Base-by-base conservation (phyloP, 2,888 invertebrate species). In the Euplagia quadripunctaria region DNA sequence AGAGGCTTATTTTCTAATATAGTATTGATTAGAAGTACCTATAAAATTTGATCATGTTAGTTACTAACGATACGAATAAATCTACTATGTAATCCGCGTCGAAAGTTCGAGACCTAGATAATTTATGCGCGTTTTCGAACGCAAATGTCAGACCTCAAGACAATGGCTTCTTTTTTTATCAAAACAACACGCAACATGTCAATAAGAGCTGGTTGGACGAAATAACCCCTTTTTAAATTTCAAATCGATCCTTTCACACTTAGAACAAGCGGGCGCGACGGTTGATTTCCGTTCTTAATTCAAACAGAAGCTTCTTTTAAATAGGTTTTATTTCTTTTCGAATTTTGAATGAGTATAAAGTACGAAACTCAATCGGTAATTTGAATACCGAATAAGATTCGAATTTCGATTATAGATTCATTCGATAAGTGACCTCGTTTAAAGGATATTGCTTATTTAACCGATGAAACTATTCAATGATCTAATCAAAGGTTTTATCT, bases 231-330 rank as follows among this genome's bases (percentile, higher is more conserved):
- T 91, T 93, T 92, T 88, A 86, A 88, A 90, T 87, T 91, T 89
- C 91, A 91, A 94, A 95, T 95, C 95, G 93, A 95, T 95, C 93
- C 93, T 92, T 94, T 95, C 95, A 95, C 95, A 96, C 95, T 95
- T 95, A 83, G 91, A 91, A 94, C 94, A 94, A 94, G 92, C 90
- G 90, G 85, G 86, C 89, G 88, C 90, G 95, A 94, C 95, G 94
- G 94, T 94, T 95, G 93, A 94, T 95, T 96, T 95, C 95, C 95
- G 96, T 92, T 95, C 94, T 92, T 92, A 92, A 94, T 93, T 95
- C 93, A 93, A 93, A 94, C 91, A 91, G 91, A 90, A 91, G 89
- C 92, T 89, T 92, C 92, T 91, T 93, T 91, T 91, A 90, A 88
- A 87, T 88, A 89, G 86, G 86, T 87, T 91, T 91, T 91, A 89